Evolutionary conservation across 2,113 vertebrate species (phyloP).

Genomic region (Odontesthes bonariensis): DNA sequence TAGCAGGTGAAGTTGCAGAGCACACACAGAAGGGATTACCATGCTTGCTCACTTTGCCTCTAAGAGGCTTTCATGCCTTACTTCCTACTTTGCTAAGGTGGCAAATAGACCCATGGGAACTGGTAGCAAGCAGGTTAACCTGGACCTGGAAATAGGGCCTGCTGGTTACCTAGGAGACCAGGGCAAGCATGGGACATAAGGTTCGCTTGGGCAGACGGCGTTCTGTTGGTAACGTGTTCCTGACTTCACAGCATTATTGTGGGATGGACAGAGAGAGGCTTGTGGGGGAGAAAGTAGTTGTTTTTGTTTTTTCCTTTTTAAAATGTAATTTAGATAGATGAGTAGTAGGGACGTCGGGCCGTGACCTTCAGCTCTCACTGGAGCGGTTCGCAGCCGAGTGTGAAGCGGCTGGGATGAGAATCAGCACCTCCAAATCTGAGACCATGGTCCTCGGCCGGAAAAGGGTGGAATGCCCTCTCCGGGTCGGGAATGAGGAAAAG

Average conservation of each 20-base stretch:
- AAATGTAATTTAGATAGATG: background rate
- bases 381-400: too few relatives aligned
- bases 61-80: constrained; percentile 78
- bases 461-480: too few relatives aligned
- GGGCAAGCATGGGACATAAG: constrained; percentile 64
- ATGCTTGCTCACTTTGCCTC: constrained; percentile 41
- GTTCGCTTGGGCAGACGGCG: constrained; percentile 40
- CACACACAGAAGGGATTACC: constrained; percentile 81
- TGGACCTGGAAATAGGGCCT: constrained; percentile 34
- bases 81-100: constrained; percentile 34
- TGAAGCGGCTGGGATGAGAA: too few relatives aligned
- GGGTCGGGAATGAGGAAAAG: too few relatives aligned
- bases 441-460: too few relatives aligned
- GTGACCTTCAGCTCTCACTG: too few relatives aligned
- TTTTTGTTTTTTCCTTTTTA: background rate
- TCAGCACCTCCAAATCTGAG: too few relatives aligned
- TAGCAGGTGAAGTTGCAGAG: constrained; percentile 82
- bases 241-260: constrained; percentile 10
- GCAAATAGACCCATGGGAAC: constrained; percentile 52
- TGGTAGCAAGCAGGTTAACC: constrained; percentile 18
- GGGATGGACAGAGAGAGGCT: background rate
- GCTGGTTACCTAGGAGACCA: constrained; percentile 32
- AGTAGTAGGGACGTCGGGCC: background rate
- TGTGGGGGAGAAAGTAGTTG: background rate
- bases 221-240: constrained; percentile 77